phyloP scores from a whole-genome alignment of 2,797 vertebrate species.

The Jordanella pulchra region DNA sequence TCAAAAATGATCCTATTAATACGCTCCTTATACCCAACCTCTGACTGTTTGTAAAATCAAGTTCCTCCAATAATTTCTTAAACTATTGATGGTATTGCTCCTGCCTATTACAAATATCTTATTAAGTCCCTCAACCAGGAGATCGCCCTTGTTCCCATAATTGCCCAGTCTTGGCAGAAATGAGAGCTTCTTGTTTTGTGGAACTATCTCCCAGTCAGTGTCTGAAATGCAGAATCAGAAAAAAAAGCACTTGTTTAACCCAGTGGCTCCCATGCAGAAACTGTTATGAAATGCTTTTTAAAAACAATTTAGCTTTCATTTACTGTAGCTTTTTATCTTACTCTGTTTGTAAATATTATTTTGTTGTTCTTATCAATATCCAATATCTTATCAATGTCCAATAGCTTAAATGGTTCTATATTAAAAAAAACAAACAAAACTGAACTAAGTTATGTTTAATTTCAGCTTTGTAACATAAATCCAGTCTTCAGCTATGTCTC shows the following conservation, averaged over 20 bases:
- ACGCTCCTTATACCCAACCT: not conserved
- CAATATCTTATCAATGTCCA: no score
- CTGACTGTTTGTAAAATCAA: not conserved
- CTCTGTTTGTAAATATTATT: no score
- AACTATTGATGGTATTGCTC: not conserved
- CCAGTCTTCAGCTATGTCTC: conserved; percentile 21
- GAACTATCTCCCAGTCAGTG: not conserved
- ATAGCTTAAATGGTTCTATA: not conserved
- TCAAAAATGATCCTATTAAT: no score
- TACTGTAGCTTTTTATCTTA: no score
- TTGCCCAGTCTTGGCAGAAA: no score
- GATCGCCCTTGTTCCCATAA: not conserved
- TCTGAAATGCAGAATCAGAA: no score
- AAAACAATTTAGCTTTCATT: no score
- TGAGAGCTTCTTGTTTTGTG: not conserved
- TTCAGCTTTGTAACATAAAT: conserved; percentile 19
- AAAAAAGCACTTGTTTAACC: no score
- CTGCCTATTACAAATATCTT: not conserved
- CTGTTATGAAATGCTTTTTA: no score
- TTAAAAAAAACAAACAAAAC: no score
- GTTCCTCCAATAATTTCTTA: not conserved
- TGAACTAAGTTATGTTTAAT: not conserved
- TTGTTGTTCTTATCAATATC: no score
- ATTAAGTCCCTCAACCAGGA: not conserved
- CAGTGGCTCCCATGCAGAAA: no score